Conservation (phyloP, 2,797 vertebrate genomes). For the Avahi laniger region DNA sequence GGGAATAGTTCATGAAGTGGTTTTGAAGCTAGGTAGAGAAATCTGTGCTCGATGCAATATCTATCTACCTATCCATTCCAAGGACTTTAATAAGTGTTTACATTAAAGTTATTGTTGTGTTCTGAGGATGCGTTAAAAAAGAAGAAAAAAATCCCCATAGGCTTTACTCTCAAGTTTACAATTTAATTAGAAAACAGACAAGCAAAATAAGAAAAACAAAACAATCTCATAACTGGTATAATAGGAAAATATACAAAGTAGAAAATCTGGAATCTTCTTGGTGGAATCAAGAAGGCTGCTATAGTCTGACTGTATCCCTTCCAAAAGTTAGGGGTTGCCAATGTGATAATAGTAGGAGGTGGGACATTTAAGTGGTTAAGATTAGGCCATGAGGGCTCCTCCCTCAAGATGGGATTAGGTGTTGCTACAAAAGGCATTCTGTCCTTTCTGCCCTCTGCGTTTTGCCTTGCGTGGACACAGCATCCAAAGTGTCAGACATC, state of each 20-base stretch:
- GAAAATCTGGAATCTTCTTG: neutral
- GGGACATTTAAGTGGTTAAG: neutral
- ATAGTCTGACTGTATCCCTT: neutral
- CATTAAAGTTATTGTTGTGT: neutral
- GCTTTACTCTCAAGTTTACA: neutral
- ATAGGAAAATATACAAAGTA: neutral
- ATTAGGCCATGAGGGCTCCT: neutral
- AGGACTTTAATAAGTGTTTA: neutral
- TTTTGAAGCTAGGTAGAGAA: neutral
- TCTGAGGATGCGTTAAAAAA: neutral
- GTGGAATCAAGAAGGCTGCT: neutral
- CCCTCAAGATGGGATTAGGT: neutral
- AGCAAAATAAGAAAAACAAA: neutral
- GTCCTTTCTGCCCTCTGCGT: neutral
- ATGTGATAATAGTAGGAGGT: neutral
- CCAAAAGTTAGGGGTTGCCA: neutral
- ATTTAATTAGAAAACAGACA: neutral
- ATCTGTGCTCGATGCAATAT: neutral
- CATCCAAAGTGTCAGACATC: neutral
- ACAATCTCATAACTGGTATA: neutral
- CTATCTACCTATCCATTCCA: neutral
- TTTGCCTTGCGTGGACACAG: neutral
- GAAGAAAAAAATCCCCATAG: neutral
- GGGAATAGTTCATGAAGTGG: neutral
- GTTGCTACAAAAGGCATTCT: neutral